phyloP scores from a whole-genome alignment of 53 echinoderm and acorn worm genomes.

The Patiria pectinifera region DNA sequence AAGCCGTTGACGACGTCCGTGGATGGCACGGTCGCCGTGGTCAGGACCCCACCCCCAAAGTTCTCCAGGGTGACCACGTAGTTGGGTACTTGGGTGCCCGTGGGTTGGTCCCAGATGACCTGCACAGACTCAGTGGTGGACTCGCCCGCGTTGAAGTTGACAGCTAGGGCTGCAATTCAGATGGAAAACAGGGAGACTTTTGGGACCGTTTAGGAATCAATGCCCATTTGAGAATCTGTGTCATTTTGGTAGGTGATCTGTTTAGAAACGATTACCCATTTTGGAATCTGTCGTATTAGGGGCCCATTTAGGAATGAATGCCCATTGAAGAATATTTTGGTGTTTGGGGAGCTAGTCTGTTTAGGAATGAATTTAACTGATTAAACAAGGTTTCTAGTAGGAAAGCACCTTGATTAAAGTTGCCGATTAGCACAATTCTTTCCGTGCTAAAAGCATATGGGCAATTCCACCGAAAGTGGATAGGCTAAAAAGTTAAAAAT shows the following conservation, averaged over 20 bases:
- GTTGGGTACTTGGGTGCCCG: conserved; percentile 38
- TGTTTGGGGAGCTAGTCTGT: too few relatives aligned
- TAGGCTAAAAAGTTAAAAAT: too few relatives aligned
- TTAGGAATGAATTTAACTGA: not conserved
- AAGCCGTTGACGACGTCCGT: conserved; percentile 40
- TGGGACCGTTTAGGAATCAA: not conserved
- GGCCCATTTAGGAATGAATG: not conserved
- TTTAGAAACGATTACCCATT: not conserved
- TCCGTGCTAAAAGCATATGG: too few relatives aligned
- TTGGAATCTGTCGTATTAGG: too few relatives aligned
- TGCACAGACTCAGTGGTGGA: conserved; percentile 43
- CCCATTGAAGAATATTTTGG: not conserved
- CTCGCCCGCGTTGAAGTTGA: conserved; percentile 17
- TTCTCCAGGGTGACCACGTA: conserved; percentile 51
- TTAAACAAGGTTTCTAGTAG: too few relatives aligned
- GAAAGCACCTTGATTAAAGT: too few relatives aligned
- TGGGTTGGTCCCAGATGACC: conserved; percentile 43
- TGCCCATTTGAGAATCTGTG: not conserved
- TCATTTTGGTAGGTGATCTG: too few relatives aligned
- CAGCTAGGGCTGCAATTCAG: not conserved
- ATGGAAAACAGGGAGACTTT: not conserved
- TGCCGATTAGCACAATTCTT: too few relatives aligned
- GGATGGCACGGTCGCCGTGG: conserved; percentile 36
- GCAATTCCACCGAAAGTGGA: too few relatives aligned
- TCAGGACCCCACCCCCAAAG: not conserved